Conservation (phyloP, 2,888 invertebrate species). For the Cynaeus angustus region DNA sequence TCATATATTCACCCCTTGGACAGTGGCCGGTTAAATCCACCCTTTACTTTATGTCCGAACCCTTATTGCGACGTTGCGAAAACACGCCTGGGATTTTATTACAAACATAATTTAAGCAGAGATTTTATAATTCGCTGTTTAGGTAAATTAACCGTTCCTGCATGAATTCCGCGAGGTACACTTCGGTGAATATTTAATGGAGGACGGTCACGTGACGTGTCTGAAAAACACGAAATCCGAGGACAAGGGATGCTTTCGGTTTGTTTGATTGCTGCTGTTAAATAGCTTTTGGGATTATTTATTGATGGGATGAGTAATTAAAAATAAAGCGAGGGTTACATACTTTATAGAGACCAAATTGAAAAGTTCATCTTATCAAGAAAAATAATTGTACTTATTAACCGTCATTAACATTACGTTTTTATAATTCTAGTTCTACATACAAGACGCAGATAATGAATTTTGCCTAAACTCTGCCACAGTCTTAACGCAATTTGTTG, state of each 20-base stretch:
- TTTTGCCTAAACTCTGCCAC: too few species aligned
- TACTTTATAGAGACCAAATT: too few species aligned
- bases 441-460: too few species aligned
- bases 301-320: background rate
- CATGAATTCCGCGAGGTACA: conserved; percentile 53
- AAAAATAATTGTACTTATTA: too few species aligned
- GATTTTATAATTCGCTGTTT: conserved; percentile 55
- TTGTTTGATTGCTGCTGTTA: background rate
- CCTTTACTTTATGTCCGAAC: conserved; percentile 62
- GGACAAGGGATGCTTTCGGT: background rate
- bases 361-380: too few species aligned
- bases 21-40: conserved; percentile 70
- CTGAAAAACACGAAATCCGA: background rate
- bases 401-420: too few species aligned
- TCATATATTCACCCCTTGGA: conserved; percentile 70
- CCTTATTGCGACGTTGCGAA: conserved; percentile 57
- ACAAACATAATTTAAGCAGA: conserved; percentile 55
- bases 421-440: too few species aligned
- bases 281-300: background rate
- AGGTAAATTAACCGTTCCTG: conserved; percentile 33
- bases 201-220: conserved; percentile 13
- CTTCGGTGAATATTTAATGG: conserved; percentile 48
- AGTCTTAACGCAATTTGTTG: too few species aligned
- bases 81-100: conserved; percentile 51
- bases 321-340: background rate